Evolutionary conservation across 2,888 invertebrate genomes (phyloP), one percentile per base, ranked within the genome.

Genomic region (Pyrgus malvae): DNA sequence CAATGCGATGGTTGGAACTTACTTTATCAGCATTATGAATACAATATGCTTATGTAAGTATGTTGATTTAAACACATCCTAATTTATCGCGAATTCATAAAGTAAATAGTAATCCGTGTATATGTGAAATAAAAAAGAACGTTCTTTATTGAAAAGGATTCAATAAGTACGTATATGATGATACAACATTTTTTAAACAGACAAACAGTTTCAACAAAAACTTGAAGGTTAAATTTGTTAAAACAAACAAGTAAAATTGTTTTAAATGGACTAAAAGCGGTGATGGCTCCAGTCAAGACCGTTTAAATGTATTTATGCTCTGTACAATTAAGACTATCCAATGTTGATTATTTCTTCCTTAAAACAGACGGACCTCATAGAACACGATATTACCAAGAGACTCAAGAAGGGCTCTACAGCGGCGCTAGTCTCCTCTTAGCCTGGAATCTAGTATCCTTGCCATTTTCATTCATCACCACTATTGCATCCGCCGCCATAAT

Each of bases 371-470:
- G 96, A 2, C 93, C 93, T 25, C 96, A 96, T 83, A 91, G 98
- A n/a, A 96, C 96, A n/a, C 91, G 96, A 33, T 98, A 97, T 81
- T 97, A 97, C 64, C 97, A 98, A 74, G 98, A 98, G 72, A 94
- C 95, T 0, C 94, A 97, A 48, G 97, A 97, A 78, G 97, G 97
- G 0, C 83, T 97, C 0, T 98, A 98, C 78, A 94, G 96, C 2
- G 98, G 98, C 0, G 95, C 96, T 0, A 93, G 96, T 61, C 92
- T 98, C 67, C 87, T 98, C 0, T 87, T 97, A 0, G 94, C 96
- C 0, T 97, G 97, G 81, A 94, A 95, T 60, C 80, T 97, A 2
- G 93, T 96, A 9, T 95, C 96, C 0, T 82, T 98, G 55, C 97
- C 97, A 0, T 94, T 97, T 72, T 96, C 97, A 0, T 92, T 96